Base-by-base conservation (phyloP, 2,113 vertebrate genomes). In the Dicaeum eximium region DNA sequence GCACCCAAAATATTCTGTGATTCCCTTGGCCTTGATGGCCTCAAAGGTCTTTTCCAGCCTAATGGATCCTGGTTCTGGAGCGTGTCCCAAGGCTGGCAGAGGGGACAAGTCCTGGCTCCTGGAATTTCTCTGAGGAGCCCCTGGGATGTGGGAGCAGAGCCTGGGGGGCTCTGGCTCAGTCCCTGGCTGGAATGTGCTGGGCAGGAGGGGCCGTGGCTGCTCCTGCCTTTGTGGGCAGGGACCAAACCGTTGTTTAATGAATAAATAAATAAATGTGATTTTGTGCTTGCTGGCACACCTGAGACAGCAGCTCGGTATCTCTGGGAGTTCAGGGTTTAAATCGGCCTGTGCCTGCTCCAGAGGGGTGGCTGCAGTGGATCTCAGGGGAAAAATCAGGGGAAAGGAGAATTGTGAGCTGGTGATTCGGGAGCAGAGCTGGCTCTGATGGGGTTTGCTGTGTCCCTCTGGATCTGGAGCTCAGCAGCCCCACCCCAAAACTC, bases 281-380 rank as follows among this genome's bases (percentile, higher is more conserved):
- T 25, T 20, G 8, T 7, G 8, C 48, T 50, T 22, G 25, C 80
- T 60, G 75, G 38, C 18, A 19, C 45, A 9, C 9, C 61, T 44
- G 50, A 3, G 51, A 6, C 0, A 0, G 2, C 47, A 6, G 6
- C 62, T 15, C 18, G 1, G 53, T 0, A 7, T 4, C 71, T 10
- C 2, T 6, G 72, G 20, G 54, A 16, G 8, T 23, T 31, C 1
- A 4, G 48, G 47, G 31, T 23, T 57, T 22, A 7, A 48, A 15
- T 7, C 22, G 0, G 53, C n/a, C 1, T 1, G 21, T 2, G 44
- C 0, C 13, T 66, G 66, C 83, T 50, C 1, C 3, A 23, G 33
- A 30, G 48, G 53, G 47, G 9, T 2, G 40, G 38, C 12, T 12
- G 4, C 21, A 7, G 14, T 13, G 65, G 83, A 3, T 56, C 16